Percentiles rank a stretch among this genome's conserved stretches.
These are phyloP conservation scores for Bagarius yarrelli DNA, from an alignment of 2,113 vertebrate genomes.

Conservation along the genomic window DNA sequence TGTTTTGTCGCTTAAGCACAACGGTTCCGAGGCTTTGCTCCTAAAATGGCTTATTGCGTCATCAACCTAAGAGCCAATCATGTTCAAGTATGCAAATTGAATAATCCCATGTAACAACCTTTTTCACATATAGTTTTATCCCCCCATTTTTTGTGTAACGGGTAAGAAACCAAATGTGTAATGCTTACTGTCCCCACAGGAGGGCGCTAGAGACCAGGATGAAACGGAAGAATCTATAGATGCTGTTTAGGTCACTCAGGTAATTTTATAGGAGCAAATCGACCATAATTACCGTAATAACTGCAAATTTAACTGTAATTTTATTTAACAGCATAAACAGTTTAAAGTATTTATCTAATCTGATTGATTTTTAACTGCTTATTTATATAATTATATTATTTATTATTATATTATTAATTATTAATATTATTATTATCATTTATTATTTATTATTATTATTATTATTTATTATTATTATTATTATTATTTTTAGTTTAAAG, in stretches of 20 bases:
- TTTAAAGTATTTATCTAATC: neutral
- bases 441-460: too few relatives aligned
- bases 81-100: neutral
- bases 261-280: neutral
- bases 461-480: too few relatives aligned
- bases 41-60: neutral
- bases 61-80: neutral
- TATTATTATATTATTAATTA: too few relatives aligned
- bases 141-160: neutral
- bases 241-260: neutral
- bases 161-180: neutral
- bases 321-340: neutral
- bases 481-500: too few relatives aligned
- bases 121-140: neutral
- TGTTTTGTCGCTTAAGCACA: too few relatives aligned
- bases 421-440: too few relatives aligned
- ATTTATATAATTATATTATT: neutral
- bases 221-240: constrained; percentile 54
- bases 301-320: neutral
- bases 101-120: neutral
- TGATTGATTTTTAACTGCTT: neutral
- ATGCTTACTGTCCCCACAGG: constrained; percentile 49
- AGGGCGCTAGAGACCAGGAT: constrained; percentile 51
- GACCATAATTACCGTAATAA: neutral
- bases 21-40: too few relatives aligned